Base-by-base conservation (phyloP, 2,113 vertebrate genomes). In the Phalacrocorax pelagicus region DNA sequence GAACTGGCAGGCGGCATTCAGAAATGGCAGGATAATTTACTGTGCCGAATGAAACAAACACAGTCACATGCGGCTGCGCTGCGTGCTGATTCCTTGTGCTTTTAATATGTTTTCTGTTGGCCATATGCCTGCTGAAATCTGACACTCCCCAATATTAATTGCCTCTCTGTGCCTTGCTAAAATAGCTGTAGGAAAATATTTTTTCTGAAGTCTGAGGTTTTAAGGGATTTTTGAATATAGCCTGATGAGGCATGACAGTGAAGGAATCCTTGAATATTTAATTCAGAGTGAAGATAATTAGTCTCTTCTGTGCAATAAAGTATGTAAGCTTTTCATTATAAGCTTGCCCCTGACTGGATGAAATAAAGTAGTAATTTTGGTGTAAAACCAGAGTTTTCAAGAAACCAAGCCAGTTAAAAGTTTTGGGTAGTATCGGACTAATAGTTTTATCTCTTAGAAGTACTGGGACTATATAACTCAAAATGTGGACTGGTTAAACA, bases 21-120 rank as follows among this genome's bases (percentile, higher is more conserved):
- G 61, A 54, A 81, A 38, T 22, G 34, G 57, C 51, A 69, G 36
- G 27, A 19, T 72, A 47, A 69, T 89, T 92, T 84, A 72, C 5
- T 4, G 15, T 46, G 34, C 51, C 13, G 8, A 91, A 29, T 52
- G 36, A 84, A 95, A 78, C 63, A 77, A 85, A 77, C 11, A 40
- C 1, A 63, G 49, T 86, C 27, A 51, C 16, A 21, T 54, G n/a
- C 0, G 2, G 38, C 74, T 90, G 40, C 2, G 0, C 38, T 27
- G 8, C 4, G 0, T 38, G 52, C 47, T 71, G 10, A 44, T 61
- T 61, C 42, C 32, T 67, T 67, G 8, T 66, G 26, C 36, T 89
- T 88, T 78, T 88, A 86, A 26, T 66, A 23, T 2, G 1, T 38
- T 36, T 84, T 81, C 84, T 84, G 7, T 87, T 75, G 65, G 62